Conservation (phyloP, 2,888 invertebrate genomes). For the Drosophila kambysellisi region DNA sequence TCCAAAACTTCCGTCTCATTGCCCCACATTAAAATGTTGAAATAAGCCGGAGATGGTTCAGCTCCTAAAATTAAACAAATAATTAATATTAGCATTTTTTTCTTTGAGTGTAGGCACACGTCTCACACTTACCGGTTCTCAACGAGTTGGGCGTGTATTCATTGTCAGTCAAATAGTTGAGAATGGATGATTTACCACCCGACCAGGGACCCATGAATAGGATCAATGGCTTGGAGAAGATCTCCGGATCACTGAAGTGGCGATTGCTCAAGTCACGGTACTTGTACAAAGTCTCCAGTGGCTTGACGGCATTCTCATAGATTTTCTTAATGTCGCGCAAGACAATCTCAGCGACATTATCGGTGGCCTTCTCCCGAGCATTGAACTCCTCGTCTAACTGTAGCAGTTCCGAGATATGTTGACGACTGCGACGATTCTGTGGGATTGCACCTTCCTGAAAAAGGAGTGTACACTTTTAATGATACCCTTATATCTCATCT, state of each 20-base stretch:
- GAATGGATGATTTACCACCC: constrained; percentile 97
- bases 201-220: constrained; percentile 99
- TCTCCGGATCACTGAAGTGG: constrained; percentile 97
- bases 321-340: constrained; percentile 93
- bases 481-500: accelerated
- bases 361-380: constrained; percentile 89
- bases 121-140: constrained; percentile 90
- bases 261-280: constrained; percentile 96
- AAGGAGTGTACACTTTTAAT: background rate
- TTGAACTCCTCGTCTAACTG: constrained; percentile 92
- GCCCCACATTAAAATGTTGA: constrained; percentile 96
- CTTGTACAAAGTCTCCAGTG: constrained; percentile 95
- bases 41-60: constrained; percentile 96
- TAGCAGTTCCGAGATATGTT: constrained; percentile 92
- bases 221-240: constrained; percentile 96
- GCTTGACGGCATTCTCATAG: constrained; percentile 95
- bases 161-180: constrained; percentile 95
- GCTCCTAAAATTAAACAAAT: constrained; percentile 88
- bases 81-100: background rate
- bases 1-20: constrained; percentile 94
- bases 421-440: constrained; percentile 91
- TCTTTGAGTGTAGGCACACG: background rate
- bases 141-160: constrained; percentile 93
- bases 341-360: constrained; percentile 91
- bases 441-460: constrained; percentile 90